These are phyloP conservation scores for Enhydra lutris DNA, from an alignment of 2,113 vertebrate genomes.

Conservation along the genomic window DNA sequence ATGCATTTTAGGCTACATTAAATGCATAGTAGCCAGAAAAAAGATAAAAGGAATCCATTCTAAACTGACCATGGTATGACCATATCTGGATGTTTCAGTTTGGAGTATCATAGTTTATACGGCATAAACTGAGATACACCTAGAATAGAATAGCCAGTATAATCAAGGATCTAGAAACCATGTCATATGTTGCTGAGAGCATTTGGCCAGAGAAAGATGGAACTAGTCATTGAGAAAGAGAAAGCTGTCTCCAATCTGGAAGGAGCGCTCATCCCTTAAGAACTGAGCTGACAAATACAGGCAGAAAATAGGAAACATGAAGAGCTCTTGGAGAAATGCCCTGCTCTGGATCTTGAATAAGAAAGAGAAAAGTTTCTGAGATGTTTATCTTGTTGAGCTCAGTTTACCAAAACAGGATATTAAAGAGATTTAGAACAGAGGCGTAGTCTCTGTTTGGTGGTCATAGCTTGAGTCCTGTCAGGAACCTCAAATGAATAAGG, in stretches of 20 bases:
- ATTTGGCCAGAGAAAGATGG: not conserved
- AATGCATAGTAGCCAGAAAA: not conserved
- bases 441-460: not conserved
- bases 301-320: not conserved
- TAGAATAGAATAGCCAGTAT: not conserved
- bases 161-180: not conserved
- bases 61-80: not conserved
- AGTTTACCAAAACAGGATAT: not conserved
- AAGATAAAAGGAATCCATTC: slow-evolving; percentile 16
- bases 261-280: not conserved
- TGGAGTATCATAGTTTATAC: not conserved
- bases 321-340: not conserved
- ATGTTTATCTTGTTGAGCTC: not conserved
- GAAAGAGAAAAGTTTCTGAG: not conserved
- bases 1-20: not conserved
- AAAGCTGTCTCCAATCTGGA: not conserved
- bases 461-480: not conserved
- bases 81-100: not conserved
- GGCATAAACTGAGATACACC: not conserved
- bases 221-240: not conserved
- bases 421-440: not conserved
- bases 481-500: not conserved
- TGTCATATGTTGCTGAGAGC: not conserved
- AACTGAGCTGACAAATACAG: not conserved
- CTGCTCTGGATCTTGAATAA: not conserved